A percentile compares a stretch with the other conserved stretches of the same genome.
These are phyloP conservation scores for Serilophus lunatus DNA, from an alignment of 2,113 vertebrate species.

Conservation along the genomic window DNA sequence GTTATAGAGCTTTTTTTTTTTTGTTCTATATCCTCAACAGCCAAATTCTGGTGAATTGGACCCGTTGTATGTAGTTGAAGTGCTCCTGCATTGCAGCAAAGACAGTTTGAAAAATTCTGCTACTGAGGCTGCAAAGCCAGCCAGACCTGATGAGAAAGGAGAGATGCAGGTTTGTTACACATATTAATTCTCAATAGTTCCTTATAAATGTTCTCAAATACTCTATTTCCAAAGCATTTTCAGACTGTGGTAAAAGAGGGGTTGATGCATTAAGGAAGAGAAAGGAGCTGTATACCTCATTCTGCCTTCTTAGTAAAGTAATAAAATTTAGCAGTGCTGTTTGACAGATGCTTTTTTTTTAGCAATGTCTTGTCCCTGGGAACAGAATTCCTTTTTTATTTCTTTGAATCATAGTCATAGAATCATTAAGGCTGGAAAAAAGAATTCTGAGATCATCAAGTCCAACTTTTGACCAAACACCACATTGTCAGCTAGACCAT, in stretches of 20 bases:
- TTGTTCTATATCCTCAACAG: slow-evolving; percentile 48
- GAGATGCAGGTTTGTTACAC: slow-evolving; percentile 90
- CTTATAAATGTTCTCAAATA: background rate
- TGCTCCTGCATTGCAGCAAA: slow-evolving; percentile 91
- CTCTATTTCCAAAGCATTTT: background rate
- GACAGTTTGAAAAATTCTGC: slow-evolving; percentile 92
- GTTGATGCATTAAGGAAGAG: background rate
- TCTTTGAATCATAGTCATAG: background rate
- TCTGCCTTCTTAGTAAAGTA: background rate
- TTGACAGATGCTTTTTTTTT: background rate
- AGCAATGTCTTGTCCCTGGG: background rate
- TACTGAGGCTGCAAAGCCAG: slow-evolving; percentile 89
- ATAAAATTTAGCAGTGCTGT: background rate
- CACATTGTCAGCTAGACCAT: background rate
- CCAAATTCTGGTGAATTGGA: slow-evolving; percentile 84
- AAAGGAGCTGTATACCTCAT: background rate
- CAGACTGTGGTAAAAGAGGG: background rate
- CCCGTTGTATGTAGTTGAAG: slow-evolving; percentile 91
- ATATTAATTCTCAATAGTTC: background rate
- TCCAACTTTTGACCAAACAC: background rate
- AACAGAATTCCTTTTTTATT: background rate
- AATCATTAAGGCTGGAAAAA: background rate
- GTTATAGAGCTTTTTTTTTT: background rate
- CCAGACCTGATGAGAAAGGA: slow-evolving; percentile 84
- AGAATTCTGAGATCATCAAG: background rate